Conservation (phyloP, 2,888 invertebrate species). For the Pristionchus maxplancki region DNA sequence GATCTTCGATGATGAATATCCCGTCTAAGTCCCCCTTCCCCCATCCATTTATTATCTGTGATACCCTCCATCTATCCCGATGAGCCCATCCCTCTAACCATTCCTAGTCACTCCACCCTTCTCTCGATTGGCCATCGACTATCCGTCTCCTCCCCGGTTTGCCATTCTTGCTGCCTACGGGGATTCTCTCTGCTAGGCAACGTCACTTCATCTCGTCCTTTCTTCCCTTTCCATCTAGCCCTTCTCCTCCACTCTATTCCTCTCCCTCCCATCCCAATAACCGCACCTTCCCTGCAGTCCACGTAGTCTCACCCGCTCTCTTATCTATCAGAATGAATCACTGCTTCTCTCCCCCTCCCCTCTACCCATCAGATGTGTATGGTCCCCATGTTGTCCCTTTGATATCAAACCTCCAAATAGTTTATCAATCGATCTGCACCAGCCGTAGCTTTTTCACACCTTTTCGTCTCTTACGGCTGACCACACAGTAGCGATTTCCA, state of each 20-base stretch:
- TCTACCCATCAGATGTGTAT: background rate
- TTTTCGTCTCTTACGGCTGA: background rate
- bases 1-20: conserved; percentile 14
- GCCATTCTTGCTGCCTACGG: background rate
- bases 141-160: background rate
- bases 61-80: background rate
- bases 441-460: background rate
- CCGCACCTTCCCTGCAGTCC: background rate
- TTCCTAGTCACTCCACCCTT: background rate
- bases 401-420: background rate
- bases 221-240: background rate
- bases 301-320: background rate
- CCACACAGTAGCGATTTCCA: background rate
- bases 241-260: background rate
- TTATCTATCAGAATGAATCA: conserved; percentile 23
- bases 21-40: background rate
- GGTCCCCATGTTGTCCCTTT: background rate
- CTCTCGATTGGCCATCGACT: conserved; percentile 1
- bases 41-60: background rate
- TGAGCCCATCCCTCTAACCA: background rate
- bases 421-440: background rate
- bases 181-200: conserved; percentile 26
- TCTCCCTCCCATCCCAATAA: background rate
- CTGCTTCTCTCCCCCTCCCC: background rate
- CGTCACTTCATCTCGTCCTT: background rate